Evolutionary conservation across 2,113 vertebrate genomes (phyloP).

Genomic region (Piaya cayana): DNA sequence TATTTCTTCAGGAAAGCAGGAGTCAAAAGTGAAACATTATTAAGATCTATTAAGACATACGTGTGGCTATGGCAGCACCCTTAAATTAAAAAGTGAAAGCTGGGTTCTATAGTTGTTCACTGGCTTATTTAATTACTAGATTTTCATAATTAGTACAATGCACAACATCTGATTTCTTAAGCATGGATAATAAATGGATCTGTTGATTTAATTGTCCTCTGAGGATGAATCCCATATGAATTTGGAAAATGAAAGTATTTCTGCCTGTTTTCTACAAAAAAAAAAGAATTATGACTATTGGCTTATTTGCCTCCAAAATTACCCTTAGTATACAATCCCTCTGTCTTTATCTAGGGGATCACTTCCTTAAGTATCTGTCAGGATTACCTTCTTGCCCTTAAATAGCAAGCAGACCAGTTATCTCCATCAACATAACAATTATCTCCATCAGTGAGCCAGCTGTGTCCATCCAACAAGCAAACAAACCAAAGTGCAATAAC

Average conservation of each 20-base stretch:
- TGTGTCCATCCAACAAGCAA: conserved; percentile 41
- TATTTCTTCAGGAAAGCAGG: background rate
- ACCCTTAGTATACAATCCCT: conserved; percentile 6
- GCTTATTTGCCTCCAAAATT: background rate
- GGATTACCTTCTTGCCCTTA: conserved; percentile 20
- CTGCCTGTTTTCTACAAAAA: background rate
- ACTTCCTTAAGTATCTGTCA: conserved; percentile 1
- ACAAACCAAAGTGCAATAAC: conserved; percentile 38
- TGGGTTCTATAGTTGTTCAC: background rate
- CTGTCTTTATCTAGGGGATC: background rate
- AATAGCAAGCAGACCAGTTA: conserved; percentile 43
- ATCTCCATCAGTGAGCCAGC: conserved; percentile 16
- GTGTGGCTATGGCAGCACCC: background rate
- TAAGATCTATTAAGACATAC: background rate
- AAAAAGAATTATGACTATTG: background rate
- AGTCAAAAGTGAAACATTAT: background rate
- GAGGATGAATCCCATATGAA: background rate
- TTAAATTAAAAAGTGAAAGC: conserved; percentile 7
- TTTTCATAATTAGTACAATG: background rate
- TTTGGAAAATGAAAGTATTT: conserved; percentile 12
- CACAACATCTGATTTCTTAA: conserved; percentile 32
- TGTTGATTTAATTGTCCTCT: background rate
- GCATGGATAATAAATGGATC: background rate
- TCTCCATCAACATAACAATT: conserved; percentile 41
- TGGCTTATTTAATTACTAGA: background rate